Percentiles rank a stretch among this genome's conserved stretches.
Evolutionary conservation across 2,113 vertebrate genomes (phyloP).

Genomic region (Egretta garzetta): DNA sequence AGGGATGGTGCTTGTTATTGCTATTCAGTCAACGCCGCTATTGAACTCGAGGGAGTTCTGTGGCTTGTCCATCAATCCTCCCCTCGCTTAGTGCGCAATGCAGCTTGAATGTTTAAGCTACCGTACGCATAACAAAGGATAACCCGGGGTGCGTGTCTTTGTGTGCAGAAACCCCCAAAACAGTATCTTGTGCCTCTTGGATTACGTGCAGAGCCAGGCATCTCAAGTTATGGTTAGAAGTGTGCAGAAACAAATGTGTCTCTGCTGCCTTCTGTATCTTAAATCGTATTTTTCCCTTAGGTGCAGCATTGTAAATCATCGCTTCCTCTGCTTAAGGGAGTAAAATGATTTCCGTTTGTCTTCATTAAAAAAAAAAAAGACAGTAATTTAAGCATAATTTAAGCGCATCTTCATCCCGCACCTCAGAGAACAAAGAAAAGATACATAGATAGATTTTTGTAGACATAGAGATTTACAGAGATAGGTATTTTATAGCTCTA

Average conservation of each 20-base stretch:
- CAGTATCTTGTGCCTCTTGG: background rate
- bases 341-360: conserved; percentile 7
- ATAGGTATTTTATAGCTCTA: background rate
- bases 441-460: background rate
- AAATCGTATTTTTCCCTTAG: background rate
- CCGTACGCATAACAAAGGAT: background rate
- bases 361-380: background rate
- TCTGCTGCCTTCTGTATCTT: background rate
- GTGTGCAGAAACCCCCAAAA: background rate
- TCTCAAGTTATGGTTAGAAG: background rate
- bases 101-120: background rate
- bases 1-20: background rate
- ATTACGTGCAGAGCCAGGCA: background rate
- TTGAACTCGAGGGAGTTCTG: background rate
- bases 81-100: background rate
- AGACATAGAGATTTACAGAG: background rate
- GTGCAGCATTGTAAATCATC: background rate
- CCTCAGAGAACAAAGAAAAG: background rate
- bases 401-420: background rate
- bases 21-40: background rate
- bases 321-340: background rate
- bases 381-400: background rate
- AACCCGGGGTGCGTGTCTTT: background rate
- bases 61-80: conserved; percentile 26
- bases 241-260: background rate